Conservation (phyloP, 2,888 invertebrate genomes). For the Platycheirus rosarum region DNA sequence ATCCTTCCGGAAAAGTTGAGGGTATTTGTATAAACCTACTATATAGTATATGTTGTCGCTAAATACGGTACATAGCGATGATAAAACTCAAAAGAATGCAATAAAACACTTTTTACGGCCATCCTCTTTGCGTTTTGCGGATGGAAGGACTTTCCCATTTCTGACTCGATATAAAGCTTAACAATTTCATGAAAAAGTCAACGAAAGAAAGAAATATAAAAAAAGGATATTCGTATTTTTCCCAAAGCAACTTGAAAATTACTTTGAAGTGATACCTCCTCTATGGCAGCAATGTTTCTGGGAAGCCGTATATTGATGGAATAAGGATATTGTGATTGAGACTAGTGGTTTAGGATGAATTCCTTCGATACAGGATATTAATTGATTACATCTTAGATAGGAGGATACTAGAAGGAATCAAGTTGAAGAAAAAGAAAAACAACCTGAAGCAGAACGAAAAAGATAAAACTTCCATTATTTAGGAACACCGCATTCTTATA, state of each 20-base stretch:
- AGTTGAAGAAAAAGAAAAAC: not conserved
- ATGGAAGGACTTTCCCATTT: constrained; percentile 16
- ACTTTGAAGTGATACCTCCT: constrained; percentile 14
- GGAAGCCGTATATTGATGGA: not conserved
- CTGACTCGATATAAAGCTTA: not conserved
- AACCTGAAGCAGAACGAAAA: not conserved
- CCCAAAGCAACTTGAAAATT: constrained; percentile 10
- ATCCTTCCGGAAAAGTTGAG: not conserved
- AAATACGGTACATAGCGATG: not conserved
- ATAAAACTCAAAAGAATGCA: constrained; percentile 25
- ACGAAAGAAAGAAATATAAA: not conserved
- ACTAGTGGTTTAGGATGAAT: constrained; percentile 12
- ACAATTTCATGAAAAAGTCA: not conserved
- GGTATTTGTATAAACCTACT: not conserved
- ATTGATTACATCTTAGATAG: constrained; percentile 10
- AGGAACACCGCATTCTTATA: not conserved
- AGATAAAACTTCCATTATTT: constrained; percentile 1
- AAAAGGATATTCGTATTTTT: constrained; percentile 7
- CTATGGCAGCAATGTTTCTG: not conserved
- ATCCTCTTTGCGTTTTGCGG: constrained; percentile 22
- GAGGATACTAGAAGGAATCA: not conserved
- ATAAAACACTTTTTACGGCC: constrained; percentile 19
- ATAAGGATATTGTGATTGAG: constrained; percentile 1
- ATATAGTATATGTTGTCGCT: not conserved
- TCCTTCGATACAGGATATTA: constrained; percentile 26